A percentile compares a stretch with the other conserved stretches of the same genome.
phyloP scores from a whole-genome alignment of 2,113 vertebrate species.

The Agapornis roseicollis region DNA sequence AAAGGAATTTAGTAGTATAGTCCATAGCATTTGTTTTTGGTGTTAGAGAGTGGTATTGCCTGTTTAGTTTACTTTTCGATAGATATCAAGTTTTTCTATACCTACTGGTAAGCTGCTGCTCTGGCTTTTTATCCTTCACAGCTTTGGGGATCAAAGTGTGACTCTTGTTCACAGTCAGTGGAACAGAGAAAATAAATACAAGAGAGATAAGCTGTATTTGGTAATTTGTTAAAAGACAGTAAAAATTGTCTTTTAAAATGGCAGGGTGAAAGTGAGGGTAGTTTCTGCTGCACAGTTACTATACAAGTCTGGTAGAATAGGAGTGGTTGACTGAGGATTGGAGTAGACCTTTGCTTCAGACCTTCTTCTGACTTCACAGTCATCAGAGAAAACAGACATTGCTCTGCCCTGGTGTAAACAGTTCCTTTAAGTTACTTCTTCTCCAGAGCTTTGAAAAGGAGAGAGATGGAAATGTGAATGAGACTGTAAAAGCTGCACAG shows the following conservation, averaged over 20 bases:
- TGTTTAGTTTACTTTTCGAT: not conserved
- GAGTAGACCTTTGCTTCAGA: not conserved
- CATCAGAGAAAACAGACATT: not conserved
- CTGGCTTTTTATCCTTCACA: not conserved
- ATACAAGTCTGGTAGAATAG: not conserved
- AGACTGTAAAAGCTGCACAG: not conserved
- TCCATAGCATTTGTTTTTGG: not conserved
- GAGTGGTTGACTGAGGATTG: not conserved
- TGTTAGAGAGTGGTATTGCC: not conserved
- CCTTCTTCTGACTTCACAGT: not conserved
- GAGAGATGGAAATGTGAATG: not conserved
- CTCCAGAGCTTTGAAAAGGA: not conserved
- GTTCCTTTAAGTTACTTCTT: not conserved
- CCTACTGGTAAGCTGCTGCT: not conserved
- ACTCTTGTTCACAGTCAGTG: not conserved
- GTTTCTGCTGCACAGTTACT: not conserved
- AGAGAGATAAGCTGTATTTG: not conserved
- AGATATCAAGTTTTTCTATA: not conserved
- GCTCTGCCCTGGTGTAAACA: not conserved
- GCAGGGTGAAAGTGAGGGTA: not conserved
- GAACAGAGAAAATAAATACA: not conserved
- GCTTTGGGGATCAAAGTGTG: not conserved
- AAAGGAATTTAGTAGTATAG: not conserved
- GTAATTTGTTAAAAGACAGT: not conserved
- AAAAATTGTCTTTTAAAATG: not conserved